Evolutionary conservation across 2,113 vertebrate genomes (phyloP), one percentile per base, ranked within the genome.

Genomic region (Erythrolamprus reginae): DNA sequence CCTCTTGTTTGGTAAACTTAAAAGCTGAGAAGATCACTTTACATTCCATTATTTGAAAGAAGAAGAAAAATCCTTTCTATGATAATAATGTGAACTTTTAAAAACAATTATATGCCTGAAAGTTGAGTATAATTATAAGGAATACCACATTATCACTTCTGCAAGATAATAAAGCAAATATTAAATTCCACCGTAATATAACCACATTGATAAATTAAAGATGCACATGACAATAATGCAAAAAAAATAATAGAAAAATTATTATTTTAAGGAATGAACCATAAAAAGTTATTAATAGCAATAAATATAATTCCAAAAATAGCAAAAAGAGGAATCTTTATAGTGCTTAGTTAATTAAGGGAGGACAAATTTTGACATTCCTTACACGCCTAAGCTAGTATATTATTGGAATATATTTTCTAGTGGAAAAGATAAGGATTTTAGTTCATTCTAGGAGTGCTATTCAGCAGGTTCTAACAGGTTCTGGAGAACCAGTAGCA

Each of bases 81-180:
- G 90, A 94, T 90, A 96, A 96, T 88, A 92, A 91, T 93, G 94
- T 90, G 65, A 96, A 95, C 86, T 93, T 93, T 95, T 93, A 93
- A 96, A 96, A 94, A 94, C 90, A 94, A 96, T 95, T 94, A 94
- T 86, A 93, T 28, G 50, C 90, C 94, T 95, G 88, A 84, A 94
- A 93, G 90, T 89, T 91, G 90, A 94, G 55, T 92, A 94, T 87
- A 93, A 94, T 92, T 91, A 85, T 93, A 93, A 93, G 93, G 89
- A 94, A 53, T n/a, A 82, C 84, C 90, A 94, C 93, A 94, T 94
- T 93, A 94, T 93, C 83, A 89, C 88, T 93, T 88, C 90, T 95
- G 90, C 90, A 92, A 94, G 93, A 48, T 91, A 90, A 87, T 92
- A 82, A 89, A 94, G 56, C 89, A 90, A 92, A 95, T 89, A 88